Conservation (phyloP, 1,140 invertebrate species). For the Holotrichia oblita region DNA sequence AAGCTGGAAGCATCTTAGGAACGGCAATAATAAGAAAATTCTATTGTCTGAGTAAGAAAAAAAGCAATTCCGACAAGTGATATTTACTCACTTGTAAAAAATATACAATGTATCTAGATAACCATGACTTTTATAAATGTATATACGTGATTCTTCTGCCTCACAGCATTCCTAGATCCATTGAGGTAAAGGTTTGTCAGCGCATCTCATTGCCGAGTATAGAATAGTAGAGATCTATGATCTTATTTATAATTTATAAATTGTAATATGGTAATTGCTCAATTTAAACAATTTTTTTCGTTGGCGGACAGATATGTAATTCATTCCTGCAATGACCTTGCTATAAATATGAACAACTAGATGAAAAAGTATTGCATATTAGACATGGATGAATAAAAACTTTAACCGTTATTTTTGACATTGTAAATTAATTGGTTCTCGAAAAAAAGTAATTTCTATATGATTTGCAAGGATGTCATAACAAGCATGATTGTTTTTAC, state of each 20-base stretch:
- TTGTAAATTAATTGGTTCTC: not conserved
- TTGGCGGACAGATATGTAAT: not conserved
- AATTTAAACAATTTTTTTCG: constrained; percentile 2
- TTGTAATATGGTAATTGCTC: not conserved
- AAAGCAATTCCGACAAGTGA: not conserved
- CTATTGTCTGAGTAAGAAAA: not conserved
- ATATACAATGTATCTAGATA: constrained; percentile 21
- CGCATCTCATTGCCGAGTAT: not conserved
- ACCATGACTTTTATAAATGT: constrained; percentile 21
- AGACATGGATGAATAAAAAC: not conserved
- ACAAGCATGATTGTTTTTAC: too few species aligned
- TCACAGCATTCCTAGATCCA: constrained; percentile 2
- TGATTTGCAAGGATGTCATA: too few species aligned
- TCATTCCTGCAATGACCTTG: not conserved
- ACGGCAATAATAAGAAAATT: constrained; percentile 17
- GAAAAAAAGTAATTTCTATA: not conserved
- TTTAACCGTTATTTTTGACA: not conserved
- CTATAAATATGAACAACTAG: constrained; percentile 8
- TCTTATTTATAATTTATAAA: not conserved
- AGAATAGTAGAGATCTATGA: not conserved
- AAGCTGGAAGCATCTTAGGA: not conserved
- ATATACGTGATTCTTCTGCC: constrained; percentile 4
- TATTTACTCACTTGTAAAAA: constrained; percentile 19
- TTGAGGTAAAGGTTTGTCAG: constrained; percentile 10
- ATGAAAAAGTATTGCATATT: not conserved